Evolutionary conservation across 2,888 invertebrate genomes (phyloP), one percentile per base, ranked within the genome.

Genomic region (Leptogaster cylindrica): DNA sequence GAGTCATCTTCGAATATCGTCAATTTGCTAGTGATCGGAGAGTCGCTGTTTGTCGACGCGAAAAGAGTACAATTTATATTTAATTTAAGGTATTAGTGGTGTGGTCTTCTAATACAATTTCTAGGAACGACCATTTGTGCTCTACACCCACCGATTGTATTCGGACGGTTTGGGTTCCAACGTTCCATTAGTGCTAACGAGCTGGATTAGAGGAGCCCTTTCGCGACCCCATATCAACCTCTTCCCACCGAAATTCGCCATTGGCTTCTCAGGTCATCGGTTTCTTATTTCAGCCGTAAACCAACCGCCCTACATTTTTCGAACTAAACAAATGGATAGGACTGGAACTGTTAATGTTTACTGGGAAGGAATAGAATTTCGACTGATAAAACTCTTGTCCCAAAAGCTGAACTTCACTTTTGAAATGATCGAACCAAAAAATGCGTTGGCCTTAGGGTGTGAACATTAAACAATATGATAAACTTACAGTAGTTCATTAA

Each of bases 101-200:
- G 6, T 31, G 8, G 6, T 7, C 31, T 5, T 7, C 31, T 31
- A 8, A 31, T n/a, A 48, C 27, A n/a, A 50, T 25, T 25, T 7
- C 75, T 72, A 89, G 87, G 89, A 89, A 80, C 82, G 86, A 1
- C 86, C 89, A 10, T 90, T 86, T 76, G 88, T 91, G 72, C 78
- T 92, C 55, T 91, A 89, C 75, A 91, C 91, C 0, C 91, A 92
- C 76, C 84, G 86, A 71, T 78, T 92, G 39, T 91, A 87, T 75
- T 83, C 85, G 0, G 91, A 91, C 77, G 90, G 90, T 2, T 80
- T 91, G 72, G 91, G 91, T 23, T 85, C 88, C 0, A 91, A 90
- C 75, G 79, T 79, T 51, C 86, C 90, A 0, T 75, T 85, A 18
- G 87, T 92, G 0, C 73, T 92, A 7, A 89, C 87, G 18, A 89